phyloP scores from a whole-genome alignment of 2,797 vertebrate genomes.

The Cygnus olor region DNA sequence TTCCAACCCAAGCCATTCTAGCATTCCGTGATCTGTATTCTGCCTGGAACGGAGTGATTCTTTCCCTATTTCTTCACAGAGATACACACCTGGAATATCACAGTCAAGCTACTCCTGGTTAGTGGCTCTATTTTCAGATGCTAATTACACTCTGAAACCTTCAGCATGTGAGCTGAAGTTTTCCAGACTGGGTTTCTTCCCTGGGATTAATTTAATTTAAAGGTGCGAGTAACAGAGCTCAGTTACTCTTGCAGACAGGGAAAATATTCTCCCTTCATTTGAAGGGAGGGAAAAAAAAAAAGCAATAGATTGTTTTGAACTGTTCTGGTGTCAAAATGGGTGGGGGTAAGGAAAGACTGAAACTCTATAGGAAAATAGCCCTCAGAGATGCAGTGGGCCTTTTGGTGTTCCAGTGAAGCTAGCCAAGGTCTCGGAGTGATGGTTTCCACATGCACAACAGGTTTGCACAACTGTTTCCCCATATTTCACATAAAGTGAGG shows the following conservation, averaged over 20 bases:
- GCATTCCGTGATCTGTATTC: neutral
- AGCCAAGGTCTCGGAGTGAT: slow-evolving; percentile 45
- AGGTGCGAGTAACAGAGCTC: neutral
- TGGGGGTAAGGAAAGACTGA: slow-evolving; percentile 21
- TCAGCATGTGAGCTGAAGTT: neutral
- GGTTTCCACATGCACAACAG: slow-evolving; percentile 34
- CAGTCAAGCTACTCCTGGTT: neutral
- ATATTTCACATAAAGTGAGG: neutral
- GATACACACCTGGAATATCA: neutral
- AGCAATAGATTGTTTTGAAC: neutral
- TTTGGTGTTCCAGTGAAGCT: slow-evolving; percentile 21
- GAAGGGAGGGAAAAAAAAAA: slow-evolving; percentile 1
- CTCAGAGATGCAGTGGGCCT: neutral
- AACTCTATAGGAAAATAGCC: slow-evolving; percentile 45
- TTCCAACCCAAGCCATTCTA: too few species aligned
- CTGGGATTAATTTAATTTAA: neutral
- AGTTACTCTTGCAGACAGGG: neutral
- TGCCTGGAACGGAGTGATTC: neutral
- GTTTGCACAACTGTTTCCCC: neutral
- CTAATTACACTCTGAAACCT: slow-evolving; percentile 18
- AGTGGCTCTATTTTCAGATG: neutral
- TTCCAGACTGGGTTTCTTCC: slow-evolving; percentile 10
- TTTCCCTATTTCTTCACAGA: neutral
- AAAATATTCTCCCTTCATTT: neutral
- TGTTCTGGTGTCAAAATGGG: slow-evolving; percentile 15